Conservation (phyloP, 2,797 vertebrate genomes). For the Psittacula echo region DNA sequence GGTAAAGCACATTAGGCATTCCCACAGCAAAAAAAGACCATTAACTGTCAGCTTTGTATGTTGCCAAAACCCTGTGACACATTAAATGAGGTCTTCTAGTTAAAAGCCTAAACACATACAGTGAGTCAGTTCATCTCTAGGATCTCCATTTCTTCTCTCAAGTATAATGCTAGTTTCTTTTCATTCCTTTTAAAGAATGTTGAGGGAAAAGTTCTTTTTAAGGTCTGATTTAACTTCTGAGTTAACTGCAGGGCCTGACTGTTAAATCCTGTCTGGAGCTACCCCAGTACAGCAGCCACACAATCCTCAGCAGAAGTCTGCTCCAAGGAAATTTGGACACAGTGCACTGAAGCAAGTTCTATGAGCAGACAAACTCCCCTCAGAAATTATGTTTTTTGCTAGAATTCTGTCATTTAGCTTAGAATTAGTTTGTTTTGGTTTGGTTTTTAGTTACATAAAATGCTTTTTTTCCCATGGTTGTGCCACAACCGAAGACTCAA, state of each 20-base stretch:
- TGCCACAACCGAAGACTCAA: not conserved
- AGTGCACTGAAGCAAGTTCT: not conserved
- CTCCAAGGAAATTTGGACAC: not conserved
- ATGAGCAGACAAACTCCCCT: not conserved
- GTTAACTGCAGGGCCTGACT: not conserved
- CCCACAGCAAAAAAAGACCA: not conserved
- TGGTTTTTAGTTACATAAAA: not conserved
- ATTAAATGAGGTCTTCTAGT: not conserved
- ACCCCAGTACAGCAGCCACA: not conserved
- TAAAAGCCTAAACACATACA: not conserved
- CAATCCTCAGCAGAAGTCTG: not conserved
- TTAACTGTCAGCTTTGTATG: not conserved
- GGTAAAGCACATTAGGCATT: not conserved
- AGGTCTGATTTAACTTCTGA: not conserved
- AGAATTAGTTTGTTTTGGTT: not conserved
- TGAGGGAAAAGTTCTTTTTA: not conserved
- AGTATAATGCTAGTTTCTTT: not conserved
- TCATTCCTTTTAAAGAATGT: not conserved
- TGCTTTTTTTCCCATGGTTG: not conserved
- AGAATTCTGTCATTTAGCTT: not conserved
- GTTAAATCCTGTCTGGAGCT: not conserved
- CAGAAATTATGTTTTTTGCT: not conserved
- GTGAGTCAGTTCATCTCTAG: not conserved
- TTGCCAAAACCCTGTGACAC: not conserved
- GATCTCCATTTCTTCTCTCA: not conserved